Evolutionary conservation across 2,888 invertebrate genomes (phyloP).

Genomic region (Oligia latruncula): DNA sequence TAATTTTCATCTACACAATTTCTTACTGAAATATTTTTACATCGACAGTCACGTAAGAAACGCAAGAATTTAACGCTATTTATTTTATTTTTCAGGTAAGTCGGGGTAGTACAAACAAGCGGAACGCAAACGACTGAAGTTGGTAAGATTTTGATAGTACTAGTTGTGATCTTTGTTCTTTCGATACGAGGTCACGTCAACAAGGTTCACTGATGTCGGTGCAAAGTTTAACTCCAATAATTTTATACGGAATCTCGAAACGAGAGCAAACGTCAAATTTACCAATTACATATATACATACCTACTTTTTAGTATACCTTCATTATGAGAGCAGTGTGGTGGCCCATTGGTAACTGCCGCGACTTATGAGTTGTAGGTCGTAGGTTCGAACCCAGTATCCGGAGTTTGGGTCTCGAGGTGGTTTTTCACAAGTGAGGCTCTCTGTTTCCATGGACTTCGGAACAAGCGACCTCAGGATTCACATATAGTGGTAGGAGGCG

Average conservation of each 20-base stretch:
- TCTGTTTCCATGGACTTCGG: too few species aligned
- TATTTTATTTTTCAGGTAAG: conserved; percentile 65
- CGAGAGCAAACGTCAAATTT: background rate
- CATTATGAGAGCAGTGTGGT: background rate
- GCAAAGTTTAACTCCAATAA: conserved; percentile 33
- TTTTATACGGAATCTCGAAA: background rate
- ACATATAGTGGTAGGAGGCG: too few species aligned
- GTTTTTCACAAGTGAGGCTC: too few species aligned
- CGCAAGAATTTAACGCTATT: conserved; percentile 9
- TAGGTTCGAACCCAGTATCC: background rate
- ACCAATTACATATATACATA: background rate
- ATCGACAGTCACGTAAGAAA: background rate
- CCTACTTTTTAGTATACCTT: background rate
- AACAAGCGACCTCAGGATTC: too few species aligned
- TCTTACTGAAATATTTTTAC: background rate
- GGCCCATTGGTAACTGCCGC: background rate
- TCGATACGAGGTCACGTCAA: conserved; percentile 40
- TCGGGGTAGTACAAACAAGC: conserved; percentile 18
- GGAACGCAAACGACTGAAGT: conserved; percentile 39
- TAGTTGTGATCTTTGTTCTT: conserved; percentile 51
- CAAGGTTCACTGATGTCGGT: conserved; percentile 21
- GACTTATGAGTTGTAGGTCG: background rate
- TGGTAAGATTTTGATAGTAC: conserved; percentile 56
- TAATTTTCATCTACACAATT: background rate
- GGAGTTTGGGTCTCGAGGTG: too few species aligned